Percentiles rank a stretch among this genome's conserved stretches.
These are phyloP conservation scores for Prorops nasuta DNA, from an alignment of 1,140 invertebrate genomes.

Conservation along the genomic window DNA sequence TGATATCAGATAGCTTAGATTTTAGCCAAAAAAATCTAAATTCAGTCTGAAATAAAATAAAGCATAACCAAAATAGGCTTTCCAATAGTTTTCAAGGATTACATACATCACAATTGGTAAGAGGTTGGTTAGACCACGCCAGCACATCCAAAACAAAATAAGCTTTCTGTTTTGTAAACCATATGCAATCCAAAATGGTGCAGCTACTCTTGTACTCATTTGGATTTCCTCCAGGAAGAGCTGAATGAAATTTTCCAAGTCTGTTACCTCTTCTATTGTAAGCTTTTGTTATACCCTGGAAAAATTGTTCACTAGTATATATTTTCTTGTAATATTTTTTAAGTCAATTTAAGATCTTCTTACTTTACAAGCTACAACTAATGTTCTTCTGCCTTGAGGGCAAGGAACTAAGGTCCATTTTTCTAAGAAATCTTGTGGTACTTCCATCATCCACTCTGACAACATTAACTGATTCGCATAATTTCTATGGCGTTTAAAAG, in stretches of 20 bases:
- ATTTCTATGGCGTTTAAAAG: constrained; percentile 20
- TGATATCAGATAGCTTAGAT: constrained; percentile 64
- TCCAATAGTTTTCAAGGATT: no score
- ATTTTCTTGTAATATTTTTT: no score
- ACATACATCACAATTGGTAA: constrained; percentile 81
- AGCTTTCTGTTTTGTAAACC: constrained; percentile 60
- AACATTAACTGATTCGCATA: constrained; percentile 65
- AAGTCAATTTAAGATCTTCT: no score
- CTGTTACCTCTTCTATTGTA: constrained; percentile 70
- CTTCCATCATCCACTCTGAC: constrained; percentile 89
- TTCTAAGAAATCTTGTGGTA: constrained; percentile 72
- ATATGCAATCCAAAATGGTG: constrained; percentile 82
- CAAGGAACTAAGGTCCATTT: constrained; percentile 83
- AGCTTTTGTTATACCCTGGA: constrained; percentile 70
- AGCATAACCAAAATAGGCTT: no score
- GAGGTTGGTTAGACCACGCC: constrained; percentile 74
- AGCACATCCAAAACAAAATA: constrained; percentile 82
- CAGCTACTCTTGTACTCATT: constrained; percentile 42
- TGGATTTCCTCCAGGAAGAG: constrained; percentile 73
- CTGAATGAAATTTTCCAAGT: constrained; percentile 62
- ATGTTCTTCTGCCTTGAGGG: constrained; percentile 75
- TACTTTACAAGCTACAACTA: constrained; percentile 76
- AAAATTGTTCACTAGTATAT: constrained; percentile 7
- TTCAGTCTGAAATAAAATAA: constrained; percentile 62
- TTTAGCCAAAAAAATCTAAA: constrained; percentile 77